Evolutionary conservation across 2,113 vertebrate species (phyloP).

Genomic region (Passer montanus): DNA sequence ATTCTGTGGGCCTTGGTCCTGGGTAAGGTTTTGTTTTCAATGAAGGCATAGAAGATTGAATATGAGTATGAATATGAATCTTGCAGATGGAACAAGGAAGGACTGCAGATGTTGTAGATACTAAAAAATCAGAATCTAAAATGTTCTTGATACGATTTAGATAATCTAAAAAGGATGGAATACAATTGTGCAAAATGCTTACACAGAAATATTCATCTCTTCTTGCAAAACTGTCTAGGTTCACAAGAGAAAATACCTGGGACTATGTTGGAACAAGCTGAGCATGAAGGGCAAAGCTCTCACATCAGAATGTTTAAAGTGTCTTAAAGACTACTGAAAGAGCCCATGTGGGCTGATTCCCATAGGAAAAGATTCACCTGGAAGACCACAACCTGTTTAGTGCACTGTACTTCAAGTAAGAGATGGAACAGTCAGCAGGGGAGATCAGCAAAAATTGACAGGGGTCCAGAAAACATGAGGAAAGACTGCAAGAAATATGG

Average conservation of each 20-base stretch:
- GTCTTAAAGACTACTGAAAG: neutral
- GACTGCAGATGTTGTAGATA: neutral
- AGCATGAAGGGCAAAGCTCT: neutral
- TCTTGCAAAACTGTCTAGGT: neutral
- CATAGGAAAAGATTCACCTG: neutral
- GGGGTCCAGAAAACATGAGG: neutral
- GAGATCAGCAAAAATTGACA: neutral
- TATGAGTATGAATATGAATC: neutral
- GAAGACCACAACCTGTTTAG: neutral
- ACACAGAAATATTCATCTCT: neutral
- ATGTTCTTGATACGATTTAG: neutral
- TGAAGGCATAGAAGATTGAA: neutral
- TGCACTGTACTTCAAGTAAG: neutral
- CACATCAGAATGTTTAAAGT: neutral
- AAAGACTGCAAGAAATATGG: neutral
- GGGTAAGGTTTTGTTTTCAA: neutral
- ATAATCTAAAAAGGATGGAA: neutral
- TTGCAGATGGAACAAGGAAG: neutral
- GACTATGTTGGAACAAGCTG: neutral
- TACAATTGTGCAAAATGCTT: neutral
- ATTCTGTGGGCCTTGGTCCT: neutral
- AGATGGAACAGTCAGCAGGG: neutral
- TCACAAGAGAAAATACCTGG: neutral
- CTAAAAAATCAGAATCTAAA: neutral
- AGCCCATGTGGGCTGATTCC: neutral